Conservation (phyloP, 2,888 invertebrate species). For the Tholera decimalis region DNA sequence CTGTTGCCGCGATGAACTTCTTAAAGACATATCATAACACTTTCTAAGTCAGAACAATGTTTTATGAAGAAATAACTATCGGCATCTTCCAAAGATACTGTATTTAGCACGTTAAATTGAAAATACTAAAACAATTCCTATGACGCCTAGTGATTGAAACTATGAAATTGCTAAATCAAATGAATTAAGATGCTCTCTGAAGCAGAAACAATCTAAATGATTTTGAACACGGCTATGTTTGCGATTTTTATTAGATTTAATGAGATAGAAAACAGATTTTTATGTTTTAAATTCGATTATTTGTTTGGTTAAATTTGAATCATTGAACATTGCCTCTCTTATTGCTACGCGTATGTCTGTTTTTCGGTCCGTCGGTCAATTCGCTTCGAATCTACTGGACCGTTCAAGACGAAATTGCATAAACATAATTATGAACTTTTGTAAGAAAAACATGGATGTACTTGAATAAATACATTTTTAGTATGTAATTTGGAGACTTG, state of each 20-base stretch:
- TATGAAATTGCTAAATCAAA: constrained; percentile 45
- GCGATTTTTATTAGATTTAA: constrained; percentile 15
- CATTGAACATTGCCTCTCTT: background rate
- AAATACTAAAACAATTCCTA: constrained; percentile 37
- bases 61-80: background rate
- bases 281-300: constrained; percentile 7
- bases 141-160: constrained; percentile 23
- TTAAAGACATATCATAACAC: too few species aligned
- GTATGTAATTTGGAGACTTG: too few species aligned
- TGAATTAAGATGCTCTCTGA: constrained; percentile 36
- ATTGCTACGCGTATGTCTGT: too few species aligned
- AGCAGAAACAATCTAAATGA: constrained; percentile 41
- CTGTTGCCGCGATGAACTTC: background rate
- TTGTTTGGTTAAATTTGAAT: constrained; percentile 5
- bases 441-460: too few species aligned
- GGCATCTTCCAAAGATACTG: constrained; percentile 7
- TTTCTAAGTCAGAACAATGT: background rate
- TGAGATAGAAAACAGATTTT: constrained; percentile 13
- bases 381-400: too few species aligned
- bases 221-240: constrained; percentile 24
- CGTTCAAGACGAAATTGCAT: too few species aligned
- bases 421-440: too few species aligned
- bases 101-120: constrained; percentile 27
- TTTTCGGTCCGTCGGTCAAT: too few species aligned
- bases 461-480: too few species aligned